These are phyloP conservation scores for Perdix hodgsoniae DNA, from an alignment of 2,797 vertebrate genomes.

Conservation along the genomic window DNA sequence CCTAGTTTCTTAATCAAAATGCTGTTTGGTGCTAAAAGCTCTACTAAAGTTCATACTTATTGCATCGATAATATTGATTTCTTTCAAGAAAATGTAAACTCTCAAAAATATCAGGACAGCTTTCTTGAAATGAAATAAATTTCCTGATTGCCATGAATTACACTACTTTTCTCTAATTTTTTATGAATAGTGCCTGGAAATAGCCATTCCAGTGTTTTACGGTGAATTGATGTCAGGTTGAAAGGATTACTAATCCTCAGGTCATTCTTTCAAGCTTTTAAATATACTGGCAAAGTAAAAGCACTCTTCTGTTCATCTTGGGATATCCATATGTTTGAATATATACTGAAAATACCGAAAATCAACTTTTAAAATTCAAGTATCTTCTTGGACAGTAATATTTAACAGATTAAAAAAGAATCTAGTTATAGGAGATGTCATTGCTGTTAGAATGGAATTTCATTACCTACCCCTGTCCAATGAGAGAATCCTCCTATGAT, in stretches of 20 bases:
- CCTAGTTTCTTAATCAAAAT: conserved; percentile 15
- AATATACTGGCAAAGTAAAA: not conserved
- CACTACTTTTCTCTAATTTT: not conserved
- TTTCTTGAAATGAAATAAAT: not conserved
- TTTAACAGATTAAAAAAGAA: not conserved
- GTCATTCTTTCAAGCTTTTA: not conserved
- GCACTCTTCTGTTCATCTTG: not conserved
- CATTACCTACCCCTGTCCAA: not conserved
- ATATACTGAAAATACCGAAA: not conserved
- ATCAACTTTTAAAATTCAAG: not conserved
- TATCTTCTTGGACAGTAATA: not conserved
- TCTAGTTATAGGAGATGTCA: not conserved
- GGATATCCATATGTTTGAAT: not conserved
- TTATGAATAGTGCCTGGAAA: not conserved
- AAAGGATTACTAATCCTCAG: not conserved
- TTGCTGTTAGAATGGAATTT: not conserved
- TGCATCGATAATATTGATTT: not conserved
- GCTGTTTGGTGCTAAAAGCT: not conserved
- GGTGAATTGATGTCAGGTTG: not conserved
- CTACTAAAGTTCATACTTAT: not conserved
- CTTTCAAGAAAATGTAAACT: not conserved
- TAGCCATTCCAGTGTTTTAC: not conserved
- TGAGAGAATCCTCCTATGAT: not conserved
- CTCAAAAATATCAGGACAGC: not conserved
- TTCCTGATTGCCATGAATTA: not conserved